These are phyloP conservation scores for Alectoris magna DNA, from an alignment of 2,797 vertebrate species.

Conservation along the genomic window DNA sequence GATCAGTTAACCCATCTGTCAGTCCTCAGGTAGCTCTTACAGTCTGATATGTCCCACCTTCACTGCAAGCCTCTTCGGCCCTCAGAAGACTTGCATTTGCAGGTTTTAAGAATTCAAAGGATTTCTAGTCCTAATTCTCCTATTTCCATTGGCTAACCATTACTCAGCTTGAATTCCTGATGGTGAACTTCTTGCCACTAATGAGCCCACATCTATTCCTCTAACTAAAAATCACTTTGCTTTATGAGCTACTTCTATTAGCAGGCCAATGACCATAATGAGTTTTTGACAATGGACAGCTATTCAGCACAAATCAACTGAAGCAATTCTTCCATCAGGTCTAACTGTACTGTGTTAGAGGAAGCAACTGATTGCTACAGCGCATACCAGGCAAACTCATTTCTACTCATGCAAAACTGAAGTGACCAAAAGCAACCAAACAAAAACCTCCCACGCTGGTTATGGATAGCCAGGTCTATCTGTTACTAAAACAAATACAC, in stretches of 20 bases:
- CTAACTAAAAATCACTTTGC: constrained; percentile 50
- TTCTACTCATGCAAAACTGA: not conserved
- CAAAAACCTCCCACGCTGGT: rapidly evolving
- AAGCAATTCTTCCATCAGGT: constrained; percentile 23
- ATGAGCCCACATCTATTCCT: constrained; percentile 46
- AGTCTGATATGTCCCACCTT: not conserved
- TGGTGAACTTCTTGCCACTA: constrained; percentile 60
- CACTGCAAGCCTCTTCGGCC: not conserved
- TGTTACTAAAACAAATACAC: not conserved
- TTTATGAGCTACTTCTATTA: constrained; percentile 50
- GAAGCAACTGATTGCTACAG: not conserved
- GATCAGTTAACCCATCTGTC: not conserved
- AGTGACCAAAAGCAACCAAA: not conserved
- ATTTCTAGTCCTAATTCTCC: not conserved
- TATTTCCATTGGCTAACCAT: constrained; percentile 36
- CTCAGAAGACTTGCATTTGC: not conserved
- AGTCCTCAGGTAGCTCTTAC: not conserved
- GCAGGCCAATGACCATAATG: constrained; percentile 39
- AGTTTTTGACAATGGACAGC: constrained; percentile 43
- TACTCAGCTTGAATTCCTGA: constrained; percentile 48
- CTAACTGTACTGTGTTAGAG: not conserved
- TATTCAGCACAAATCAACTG: constrained; percentile 42
- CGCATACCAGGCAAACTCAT: not conserved
- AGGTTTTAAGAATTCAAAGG: not conserved
- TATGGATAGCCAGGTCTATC: not conserved